phyloP scores from a whole-genome alignment of 1,140 invertebrate genomes.

The Orchestia grillus region DNA sequence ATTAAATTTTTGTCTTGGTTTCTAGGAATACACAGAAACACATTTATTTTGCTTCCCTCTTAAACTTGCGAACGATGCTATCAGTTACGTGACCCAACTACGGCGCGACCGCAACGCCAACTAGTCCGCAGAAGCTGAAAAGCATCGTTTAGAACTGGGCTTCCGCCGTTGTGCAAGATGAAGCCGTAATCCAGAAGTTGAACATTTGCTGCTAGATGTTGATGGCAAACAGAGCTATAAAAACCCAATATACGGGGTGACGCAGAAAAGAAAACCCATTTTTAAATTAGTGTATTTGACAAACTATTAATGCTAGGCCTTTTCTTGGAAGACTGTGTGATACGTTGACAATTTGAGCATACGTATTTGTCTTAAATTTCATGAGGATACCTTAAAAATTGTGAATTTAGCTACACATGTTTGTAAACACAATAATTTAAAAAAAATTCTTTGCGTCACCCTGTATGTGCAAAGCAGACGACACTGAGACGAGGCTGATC shows the following conservation, averaged over 20 bases:
- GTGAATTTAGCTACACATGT: too few relatives aligned
- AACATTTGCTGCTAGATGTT: constrained; percentile 64
- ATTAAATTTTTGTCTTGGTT: too few relatives aligned
- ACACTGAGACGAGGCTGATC: constrained; percentile 54
- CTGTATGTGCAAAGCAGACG: constrained; percentile 59
- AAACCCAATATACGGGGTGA: constrained; percentile 63
- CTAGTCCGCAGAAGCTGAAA: constrained; percentile 23
- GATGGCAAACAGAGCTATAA: constrained; percentile 58
- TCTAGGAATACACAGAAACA: too few relatives aligned
- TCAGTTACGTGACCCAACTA: constrained; percentile 9
- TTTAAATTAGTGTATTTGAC: too few relatives aligned
- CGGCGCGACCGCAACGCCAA: not conserved
- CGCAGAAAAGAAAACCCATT: too few relatives aligned
- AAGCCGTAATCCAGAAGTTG: constrained; percentile 63
- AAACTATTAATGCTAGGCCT: too few relatives aligned
- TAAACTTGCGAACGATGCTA: not conserved
- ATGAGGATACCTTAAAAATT: too few relatives aligned
- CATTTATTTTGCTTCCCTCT: not conserved
- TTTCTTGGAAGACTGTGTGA: too few relatives aligned
- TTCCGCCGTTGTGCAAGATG: not conserved
- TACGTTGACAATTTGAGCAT: too few relatives aligned
- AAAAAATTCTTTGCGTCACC: too few relatives aligned
- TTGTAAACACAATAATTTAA: too few relatives aligned
- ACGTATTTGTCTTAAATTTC: too few relatives aligned
- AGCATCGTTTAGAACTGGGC: not conserved